phyloP scores from a whole-genome alignment of 1,140 invertebrate species.

The Drosophila ironensis region DNA sequence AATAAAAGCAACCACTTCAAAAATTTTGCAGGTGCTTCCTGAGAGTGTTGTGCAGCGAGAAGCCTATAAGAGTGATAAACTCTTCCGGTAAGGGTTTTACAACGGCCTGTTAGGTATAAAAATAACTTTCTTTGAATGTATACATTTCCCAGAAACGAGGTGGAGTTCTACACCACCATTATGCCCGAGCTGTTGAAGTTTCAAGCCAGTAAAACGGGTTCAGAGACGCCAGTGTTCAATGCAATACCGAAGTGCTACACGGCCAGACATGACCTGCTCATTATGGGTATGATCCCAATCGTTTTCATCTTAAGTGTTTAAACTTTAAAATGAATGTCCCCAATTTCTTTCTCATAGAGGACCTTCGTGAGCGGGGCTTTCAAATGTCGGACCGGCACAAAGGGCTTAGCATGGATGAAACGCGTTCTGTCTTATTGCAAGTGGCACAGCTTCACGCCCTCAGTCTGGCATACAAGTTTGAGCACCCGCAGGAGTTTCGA shows the following conservation, averaged over 20 bases:
- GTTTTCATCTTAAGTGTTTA: not conserved
- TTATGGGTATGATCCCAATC: constrained; percentile 82
- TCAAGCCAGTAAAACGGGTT: constrained; percentile 82
- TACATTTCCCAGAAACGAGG: constrained; percentile 84
- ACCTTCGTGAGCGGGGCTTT: constrained; percentile 84
- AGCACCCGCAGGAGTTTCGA: constrained; percentile 85
- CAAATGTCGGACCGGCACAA: constrained; percentile 86
- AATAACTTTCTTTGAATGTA: not conserved
- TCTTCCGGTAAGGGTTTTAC: constrained; percentile 83
- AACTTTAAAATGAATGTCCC: not conserved
- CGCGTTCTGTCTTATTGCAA: constrained; percentile 84
- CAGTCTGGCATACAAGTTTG: constrained; percentile 85
- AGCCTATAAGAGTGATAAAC: constrained; percentile 86
- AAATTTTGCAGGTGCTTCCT: constrained; percentile 82
- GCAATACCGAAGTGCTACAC: constrained; percentile 86
- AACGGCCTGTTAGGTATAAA: not conserved
- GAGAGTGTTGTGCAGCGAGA: constrained; percentile 85
- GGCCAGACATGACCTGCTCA: constrained; percentile 85
- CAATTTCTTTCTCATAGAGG: constrained; percentile 76
- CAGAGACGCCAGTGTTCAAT: constrained; percentile 82
- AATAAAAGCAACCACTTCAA: too few relatives aligned
- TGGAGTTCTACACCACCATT: constrained; percentile 87
- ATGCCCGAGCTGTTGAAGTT: constrained; percentile 85
- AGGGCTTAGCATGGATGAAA: constrained; percentile 85
- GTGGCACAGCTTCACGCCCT: constrained; percentile 87